Conservation (phyloP, 1,140 invertebrate species). For the roundworm (Caenorhabditis elegans) region WBcel235 BX284604.4:12010001-12010500, state of each 20-base stretch:
- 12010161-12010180: too few relatives aligned
- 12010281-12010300: neutral
- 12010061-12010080: too few relatives aligned
- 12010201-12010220: too few relatives aligned
- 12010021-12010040: too few relatives aligned
- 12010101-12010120: too few relatives aligned
- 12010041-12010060: too few relatives aligned
- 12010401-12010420: conserved; percentile 9
- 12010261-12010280: neutral
- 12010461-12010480: conserved; percentile 29
- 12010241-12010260: conserved; percentile 10
- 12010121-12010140: too few relatives aligned
- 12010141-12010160: too few relatives aligned
- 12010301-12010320: neutral
- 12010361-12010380: neutral
- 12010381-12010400: neutral
- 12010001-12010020: too few relatives aligned
- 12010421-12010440: conserved; percentile 2
- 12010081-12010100: too few relatives aligned
- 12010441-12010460: neutral
- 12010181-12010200: too few relatives aligned
- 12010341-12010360: conserved; percentile 26
- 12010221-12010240: neutral
- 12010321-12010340: neutral
- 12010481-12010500: conserved; percentile 12